Percentiles rank a stretch among this genome's conserved stretches.
Evolutionary conservation across 2,888 invertebrate genomes (phyloP).

Genomic region (Clanis bilineata): DNA sequence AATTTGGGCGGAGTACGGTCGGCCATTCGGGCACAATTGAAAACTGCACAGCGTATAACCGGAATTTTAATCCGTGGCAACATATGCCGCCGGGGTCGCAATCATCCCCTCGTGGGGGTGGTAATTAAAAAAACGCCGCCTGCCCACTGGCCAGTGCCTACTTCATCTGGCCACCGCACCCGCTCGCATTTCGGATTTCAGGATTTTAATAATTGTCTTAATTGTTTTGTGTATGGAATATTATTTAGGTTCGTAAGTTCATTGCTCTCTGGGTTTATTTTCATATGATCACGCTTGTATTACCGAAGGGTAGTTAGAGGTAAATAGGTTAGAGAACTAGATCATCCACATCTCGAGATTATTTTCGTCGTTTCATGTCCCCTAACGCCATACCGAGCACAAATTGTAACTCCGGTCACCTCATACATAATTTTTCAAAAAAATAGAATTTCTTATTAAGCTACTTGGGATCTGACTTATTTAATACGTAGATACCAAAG

Average conservation of each 20-base stretch:
- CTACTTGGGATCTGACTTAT: too few relatives aligned
- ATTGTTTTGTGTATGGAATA: slow-evolving; percentile 36
- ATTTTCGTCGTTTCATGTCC: too few relatives aligned
- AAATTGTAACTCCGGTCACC: too few relatives aligned
- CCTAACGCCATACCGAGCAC: too few relatives aligned
- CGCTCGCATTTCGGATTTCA: slow-evolving; percentile 38
- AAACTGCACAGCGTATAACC: slow-evolving; percentile 68
- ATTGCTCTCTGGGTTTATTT: background rate
- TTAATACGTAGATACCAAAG: too few relatives aligned
- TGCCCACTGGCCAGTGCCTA: slow-evolving; percentile 25
- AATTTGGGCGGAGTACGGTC: background rate
- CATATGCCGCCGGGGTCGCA: slow-evolving; percentile 58
- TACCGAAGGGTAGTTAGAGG: too few relatives aligned
- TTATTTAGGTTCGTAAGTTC: slow-evolving; percentile 15
- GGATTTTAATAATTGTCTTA: slow-evolving; percentile 67
- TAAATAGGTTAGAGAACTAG: too few relatives aligned
- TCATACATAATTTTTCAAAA: too few relatives aligned
- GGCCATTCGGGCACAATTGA: slow-evolving; percentile 34
- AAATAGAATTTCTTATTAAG: too few relatives aligned
- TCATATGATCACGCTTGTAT: too few relatives aligned
- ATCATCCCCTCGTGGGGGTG: slow-evolving; percentile 31
- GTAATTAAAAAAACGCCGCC: slow-evolving; percentile 79
- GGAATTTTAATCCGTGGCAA: slow-evolving; percentile 74
- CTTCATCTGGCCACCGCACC: slow-evolving; percentile 6
- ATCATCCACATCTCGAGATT: too few relatives aligned